Percentiles rank a stretch among this genome's conserved stretches.
Evolutionary conservation across 2,113 vertebrate species (phyloP).

Genomic region (Furnarius figulus): DNA sequence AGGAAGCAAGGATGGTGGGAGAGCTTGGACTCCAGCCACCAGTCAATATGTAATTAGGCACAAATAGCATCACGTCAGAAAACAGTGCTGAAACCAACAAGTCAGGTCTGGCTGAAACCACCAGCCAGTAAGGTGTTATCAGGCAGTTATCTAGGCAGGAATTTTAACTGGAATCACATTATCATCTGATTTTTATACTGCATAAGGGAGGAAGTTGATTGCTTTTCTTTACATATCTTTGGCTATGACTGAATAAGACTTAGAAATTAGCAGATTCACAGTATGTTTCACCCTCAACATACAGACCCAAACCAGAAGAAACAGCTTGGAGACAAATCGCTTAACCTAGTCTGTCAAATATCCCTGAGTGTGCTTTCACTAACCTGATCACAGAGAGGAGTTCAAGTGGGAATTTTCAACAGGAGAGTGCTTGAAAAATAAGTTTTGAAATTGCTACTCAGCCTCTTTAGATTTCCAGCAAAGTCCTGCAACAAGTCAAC

Average conservation of each 20-base stretch:
- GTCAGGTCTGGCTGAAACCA: slow-evolving; percentile 53
- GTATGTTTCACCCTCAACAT: neutral
- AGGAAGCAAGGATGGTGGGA: slow-evolving; percentile 43
- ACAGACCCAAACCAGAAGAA: neutral
- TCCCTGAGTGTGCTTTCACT: neutral
- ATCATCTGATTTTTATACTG: neutral
- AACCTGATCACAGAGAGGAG: neutral
- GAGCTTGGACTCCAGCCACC: slow-evolving; percentile 3
- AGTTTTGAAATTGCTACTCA: neutral
- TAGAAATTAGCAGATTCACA: neutral
- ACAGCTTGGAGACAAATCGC: neutral
- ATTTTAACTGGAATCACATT: slow-evolving; percentile 37
- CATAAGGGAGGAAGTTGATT: neutral
- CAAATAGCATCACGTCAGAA: neutral
- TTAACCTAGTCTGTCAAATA: neutral
- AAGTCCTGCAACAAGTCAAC: neutral
- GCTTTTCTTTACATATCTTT: neutral
- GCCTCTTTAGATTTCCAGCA: neutral
- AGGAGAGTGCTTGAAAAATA: neutral
- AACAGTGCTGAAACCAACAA: slow-evolving; percentile 39
- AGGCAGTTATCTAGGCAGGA: slow-evolving; percentile 37
- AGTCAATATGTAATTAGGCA: neutral
- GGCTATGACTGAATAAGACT: neutral
- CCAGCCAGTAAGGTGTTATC: slow-evolving; percentile 13
- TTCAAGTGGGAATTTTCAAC: neutral